phyloP scores from a whole-genome alignment of 2,888 invertebrate genomes.

The Hartigia nigra region DNA sequence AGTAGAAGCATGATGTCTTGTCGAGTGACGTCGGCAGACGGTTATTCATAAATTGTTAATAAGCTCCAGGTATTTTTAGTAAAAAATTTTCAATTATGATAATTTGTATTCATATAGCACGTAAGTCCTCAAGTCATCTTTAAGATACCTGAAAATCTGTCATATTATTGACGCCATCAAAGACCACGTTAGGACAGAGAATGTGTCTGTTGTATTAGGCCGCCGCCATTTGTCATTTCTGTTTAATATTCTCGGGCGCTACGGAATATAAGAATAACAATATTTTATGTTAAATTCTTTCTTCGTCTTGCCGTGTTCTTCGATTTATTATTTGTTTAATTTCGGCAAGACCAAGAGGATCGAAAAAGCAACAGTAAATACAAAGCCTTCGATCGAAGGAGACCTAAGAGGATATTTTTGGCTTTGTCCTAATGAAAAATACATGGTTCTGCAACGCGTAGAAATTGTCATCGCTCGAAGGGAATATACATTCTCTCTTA shows the following conservation, averaged over 20 bases:
- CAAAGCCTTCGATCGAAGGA: background rate
- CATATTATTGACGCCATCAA: background rate
- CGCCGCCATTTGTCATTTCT: background rate
- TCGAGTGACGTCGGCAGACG: background rate
- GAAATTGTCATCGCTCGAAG: background rate
- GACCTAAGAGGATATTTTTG: background rate
- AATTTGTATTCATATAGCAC: too few species aligned
- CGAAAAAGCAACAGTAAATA: background rate
- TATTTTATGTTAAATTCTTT: background rate
- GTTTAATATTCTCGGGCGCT: background rate
- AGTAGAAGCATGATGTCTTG: too few species aligned
- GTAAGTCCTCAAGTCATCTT: too few species aligned
- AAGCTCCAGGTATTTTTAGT: background rate
- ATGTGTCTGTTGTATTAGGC: too few species aligned
- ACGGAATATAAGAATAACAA: background rate
- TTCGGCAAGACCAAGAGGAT: background rate
- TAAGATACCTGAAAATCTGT: too few species aligned
- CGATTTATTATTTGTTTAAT: too few species aligned
- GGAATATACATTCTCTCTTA: background rate
- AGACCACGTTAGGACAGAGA: background rate
- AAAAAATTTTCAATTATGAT: background rate
- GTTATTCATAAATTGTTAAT: background rate
- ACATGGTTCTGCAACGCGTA: background rate
- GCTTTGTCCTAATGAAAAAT: background rate
- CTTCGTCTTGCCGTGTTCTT: background rate